Evolutionary conservation across 1,140 invertebrate species (phyloP).

Genomic region (Phenacoccus solenopsis): DNA sequence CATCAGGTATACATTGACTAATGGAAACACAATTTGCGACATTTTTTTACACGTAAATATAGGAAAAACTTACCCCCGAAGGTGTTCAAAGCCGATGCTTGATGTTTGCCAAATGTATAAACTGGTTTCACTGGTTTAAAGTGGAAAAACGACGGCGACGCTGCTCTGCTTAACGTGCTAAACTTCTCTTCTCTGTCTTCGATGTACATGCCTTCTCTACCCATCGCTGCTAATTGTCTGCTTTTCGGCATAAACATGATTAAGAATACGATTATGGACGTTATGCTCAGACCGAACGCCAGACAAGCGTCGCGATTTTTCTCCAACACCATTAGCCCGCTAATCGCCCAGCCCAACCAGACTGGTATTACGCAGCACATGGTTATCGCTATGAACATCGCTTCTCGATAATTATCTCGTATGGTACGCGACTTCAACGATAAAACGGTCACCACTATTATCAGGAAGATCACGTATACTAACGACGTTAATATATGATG

Average conservation of each 20-base stretch:
- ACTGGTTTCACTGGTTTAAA: slow-evolving; percentile 66
- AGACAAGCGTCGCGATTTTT: slow-evolving; percentile 72
- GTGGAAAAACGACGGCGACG: slow-evolving; percentile 78
- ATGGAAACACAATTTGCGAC: neutral
- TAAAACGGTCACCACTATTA: slow-evolving; percentile 68
- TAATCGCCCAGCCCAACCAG: slow-evolving; percentile 51
- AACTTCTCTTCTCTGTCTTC: slow-evolving; percentile 63
- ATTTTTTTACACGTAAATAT: neutral
- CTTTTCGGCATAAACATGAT: slow-evolving; percentile 91
- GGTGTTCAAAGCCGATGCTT: slow-evolving; percentile 24
- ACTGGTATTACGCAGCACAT: slow-evolving; percentile 69
- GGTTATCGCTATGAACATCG: slow-evolving; percentile 74
- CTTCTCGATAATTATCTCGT: slow-evolving; percentile 84
- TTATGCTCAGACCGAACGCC: slow-evolving; percentile 71
- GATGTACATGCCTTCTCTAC: slow-evolving; percentile 61
- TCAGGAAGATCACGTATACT: slow-evolving; percentile 67
- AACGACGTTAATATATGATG: slow-evolving; percentile 62
- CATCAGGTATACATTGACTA: neutral
- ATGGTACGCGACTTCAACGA: slow-evolving; percentile 73
- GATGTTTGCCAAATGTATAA: slow-evolving; percentile 11
- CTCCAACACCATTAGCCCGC: slow-evolving; percentile 58
- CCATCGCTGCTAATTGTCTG: slow-evolving; percentile 77
- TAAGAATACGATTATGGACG: slow-evolving; percentile 68
- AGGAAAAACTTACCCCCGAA: slow-evolving; percentile 21
- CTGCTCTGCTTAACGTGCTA: slow-evolving; percentile 59